Conservation (phyloP, 2,797 vertebrate genomes). For the Urophycis tenuis region DNA sequence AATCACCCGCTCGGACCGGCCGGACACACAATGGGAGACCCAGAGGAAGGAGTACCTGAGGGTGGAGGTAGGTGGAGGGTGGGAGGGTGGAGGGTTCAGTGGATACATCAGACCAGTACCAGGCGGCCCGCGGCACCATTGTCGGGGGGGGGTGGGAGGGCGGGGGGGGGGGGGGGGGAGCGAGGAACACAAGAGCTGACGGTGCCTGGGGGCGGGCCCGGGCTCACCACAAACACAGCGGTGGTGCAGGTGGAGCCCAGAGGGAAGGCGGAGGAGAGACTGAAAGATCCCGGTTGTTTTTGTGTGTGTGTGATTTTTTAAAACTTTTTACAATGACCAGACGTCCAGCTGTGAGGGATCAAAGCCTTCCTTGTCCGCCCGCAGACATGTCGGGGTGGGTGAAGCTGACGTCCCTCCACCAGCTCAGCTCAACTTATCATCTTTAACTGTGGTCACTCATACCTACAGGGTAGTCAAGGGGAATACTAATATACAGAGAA, state of each 20-base stretch:
- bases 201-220: not conserved
- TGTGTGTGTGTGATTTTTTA: no score
- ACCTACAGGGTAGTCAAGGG: not conserved
- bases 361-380: not conserved
- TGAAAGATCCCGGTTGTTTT: not conserved
- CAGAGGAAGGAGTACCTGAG: slow-evolving; percentile 32
- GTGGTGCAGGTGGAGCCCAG: not conserved
- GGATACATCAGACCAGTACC: slow-evolving; percentile 16
- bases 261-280: not conserved
- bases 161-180: no score
- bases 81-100: no score
- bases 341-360: not conserved
- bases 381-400: not conserved
- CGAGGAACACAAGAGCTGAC: not conserved
- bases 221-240: not conserved
- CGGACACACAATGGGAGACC: no score
- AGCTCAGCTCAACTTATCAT: not conserved
- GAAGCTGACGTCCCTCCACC: not conserved
- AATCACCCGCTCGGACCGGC: slow-evolving; percentile 55
- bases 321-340: not conserved
- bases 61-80: no score
- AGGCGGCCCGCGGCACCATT: slow-evolving; percentile 33
- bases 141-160: slow-evolving; percentile 13
- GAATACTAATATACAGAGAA: not conserved
- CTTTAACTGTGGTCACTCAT: not conserved